A percentile compares a stretch with the other conserved stretches of the same genome.
Evolutionary conservation across 1,140 invertebrate species (phyloP).

Genomic region (Lordiphosa mommai): DNA sequence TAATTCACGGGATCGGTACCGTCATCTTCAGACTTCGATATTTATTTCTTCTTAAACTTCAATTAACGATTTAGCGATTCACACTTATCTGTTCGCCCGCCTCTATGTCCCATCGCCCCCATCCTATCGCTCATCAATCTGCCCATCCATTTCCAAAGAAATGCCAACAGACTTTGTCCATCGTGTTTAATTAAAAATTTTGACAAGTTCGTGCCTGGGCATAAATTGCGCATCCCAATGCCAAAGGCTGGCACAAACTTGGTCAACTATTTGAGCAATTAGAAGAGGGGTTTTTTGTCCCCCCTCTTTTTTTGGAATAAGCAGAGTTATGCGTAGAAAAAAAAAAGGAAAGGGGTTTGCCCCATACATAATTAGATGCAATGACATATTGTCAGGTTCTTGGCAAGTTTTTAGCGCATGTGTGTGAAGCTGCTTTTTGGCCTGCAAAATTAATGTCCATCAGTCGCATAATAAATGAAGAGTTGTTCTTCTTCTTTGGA

Average conservation of each 20-base stretch:
- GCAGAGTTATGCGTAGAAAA: neutral
- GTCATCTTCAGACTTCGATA: no score
- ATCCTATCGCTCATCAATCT: no score
- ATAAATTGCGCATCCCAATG: slow-evolving; percentile 59
- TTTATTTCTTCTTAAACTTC: no score
- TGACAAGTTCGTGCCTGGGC: slow-evolving; percentile 59
- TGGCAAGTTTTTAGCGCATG: neutral
- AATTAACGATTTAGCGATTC: no score
- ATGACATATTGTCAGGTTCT: slow-evolving; percentile 1
- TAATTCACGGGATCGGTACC: no score
- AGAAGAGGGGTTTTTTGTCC: slow-evolving; percentile 30
- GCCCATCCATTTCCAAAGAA: no score
- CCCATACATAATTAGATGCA: no score
- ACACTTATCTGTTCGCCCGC: no score
- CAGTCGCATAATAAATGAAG: slow-evolving; percentile 77
- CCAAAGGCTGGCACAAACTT: slow-evolving; percentile 18
- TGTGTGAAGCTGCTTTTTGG: slow-evolving; percentile 2
- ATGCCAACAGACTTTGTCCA: slow-evolving; percentile 8
- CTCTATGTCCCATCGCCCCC: no score
- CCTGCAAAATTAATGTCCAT: slow-evolving; percentile 69
- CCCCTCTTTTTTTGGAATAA: neutral
- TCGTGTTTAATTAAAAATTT: slow-evolving; percentile 66
- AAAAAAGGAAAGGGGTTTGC: no score
- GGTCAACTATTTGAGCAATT: slow-evolving; percentile 68
- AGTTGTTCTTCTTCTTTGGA: no score